phyloP scores from a whole-genome alignment of 1,140 invertebrate species.

The Leptinotarsa defecta region DNA sequence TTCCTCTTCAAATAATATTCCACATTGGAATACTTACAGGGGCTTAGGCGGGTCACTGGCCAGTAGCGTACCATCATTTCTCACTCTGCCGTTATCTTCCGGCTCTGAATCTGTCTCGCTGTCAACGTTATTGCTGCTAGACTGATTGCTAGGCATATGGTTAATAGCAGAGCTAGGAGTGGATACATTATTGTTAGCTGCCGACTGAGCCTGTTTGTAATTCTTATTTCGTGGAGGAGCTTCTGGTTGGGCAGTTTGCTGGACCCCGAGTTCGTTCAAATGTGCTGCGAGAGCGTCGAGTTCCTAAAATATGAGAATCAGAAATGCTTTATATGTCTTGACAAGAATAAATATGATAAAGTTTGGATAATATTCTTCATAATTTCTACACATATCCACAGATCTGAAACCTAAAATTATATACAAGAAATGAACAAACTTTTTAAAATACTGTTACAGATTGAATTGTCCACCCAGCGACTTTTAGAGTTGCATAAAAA shows the following conservation, averaged over 20 bases:
- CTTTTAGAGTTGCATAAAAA: no score
- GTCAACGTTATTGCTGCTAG: constrained; percentile 64
- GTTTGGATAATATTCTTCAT: no score
- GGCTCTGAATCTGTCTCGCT: constrained; percentile 70
- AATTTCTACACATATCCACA: no score
- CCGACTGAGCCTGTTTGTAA: constrained; percentile 51
- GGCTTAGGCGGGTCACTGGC: constrained; percentile 96
- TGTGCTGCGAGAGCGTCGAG: constrained; percentile 91
- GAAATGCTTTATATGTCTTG: neutral
- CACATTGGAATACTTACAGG: constrained; percentile 72
- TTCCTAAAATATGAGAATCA: constrained; percentile 64
- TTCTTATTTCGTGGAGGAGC: constrained; percentile 61
- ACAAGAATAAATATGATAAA: no score
- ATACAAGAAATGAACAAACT: no score
- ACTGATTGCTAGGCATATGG: constrained; percentile 43
- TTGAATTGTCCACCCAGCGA: no score
- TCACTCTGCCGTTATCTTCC: constrained; percentile 68
- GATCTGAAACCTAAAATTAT: no score
- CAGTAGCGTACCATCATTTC: constrained; percentile 91
- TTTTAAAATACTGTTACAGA: no score
- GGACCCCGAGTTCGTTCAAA: constrained; percentile 86
- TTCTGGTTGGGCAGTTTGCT: constrained; percentile 62
- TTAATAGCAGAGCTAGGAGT: constrained; percentile 43
- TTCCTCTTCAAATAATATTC: no score
- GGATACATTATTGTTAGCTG: constrained; percentile 46